Evolutionary conservation across 53 echinoderm and acorn worm genomes (phyloP).

Genomic region (Zoroaster sp.): DNA sequence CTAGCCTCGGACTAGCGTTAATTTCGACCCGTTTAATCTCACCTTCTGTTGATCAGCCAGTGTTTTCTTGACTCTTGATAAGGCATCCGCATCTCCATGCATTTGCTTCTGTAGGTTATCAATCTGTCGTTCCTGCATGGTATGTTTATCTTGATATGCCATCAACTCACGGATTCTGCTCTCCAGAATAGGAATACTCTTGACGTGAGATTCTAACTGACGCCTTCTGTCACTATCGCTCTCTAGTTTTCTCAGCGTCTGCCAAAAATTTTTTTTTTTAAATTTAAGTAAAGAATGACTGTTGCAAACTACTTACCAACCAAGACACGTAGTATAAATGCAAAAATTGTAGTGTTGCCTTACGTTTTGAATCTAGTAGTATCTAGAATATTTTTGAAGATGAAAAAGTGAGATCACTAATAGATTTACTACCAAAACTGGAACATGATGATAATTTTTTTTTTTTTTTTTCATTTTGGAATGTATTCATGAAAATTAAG

Average conservation of each 20-base stretch:
- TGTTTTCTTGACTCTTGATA: slow-evolving; percentile 73
- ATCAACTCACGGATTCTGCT: slow-evolving; percentile 76
- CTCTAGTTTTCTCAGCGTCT: slow-evolving; percentile 71
- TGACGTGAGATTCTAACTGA: slow-evolving; percentile 59
- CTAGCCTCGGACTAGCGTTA: too few species aligned
- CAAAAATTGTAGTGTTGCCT: too few species aligned
- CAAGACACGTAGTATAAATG: too few species aligned
- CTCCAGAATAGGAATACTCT: slow-evolving; percentile 61
- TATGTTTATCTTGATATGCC: slow-evolving; percentile 65
- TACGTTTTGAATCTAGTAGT: too few species aligned
- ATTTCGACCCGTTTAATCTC: too few species aligned
- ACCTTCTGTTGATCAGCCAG: slow-evolving; percentile 89
- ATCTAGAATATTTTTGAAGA: too few species aligned
- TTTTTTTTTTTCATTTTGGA: neutral
- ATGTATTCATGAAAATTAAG: neutral
- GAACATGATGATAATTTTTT: neutral
- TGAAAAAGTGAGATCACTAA: too few species aligned
- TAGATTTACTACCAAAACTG: neutral
- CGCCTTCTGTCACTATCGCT: slow-evolving; percentile 54
- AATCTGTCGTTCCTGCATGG: slow-evolving; percentile 80
- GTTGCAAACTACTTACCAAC: too few species aligned
- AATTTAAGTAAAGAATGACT: too few species aligned
- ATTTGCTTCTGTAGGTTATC: slow-evolving; percentile 86
- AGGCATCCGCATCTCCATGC: slow-evolving; percentile 66
- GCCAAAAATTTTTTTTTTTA: too few species aligned